phyloP scores from a whole-genome alignment of 2,888 invertebrate species.

The Pseudococcus longispinus region DNA sequence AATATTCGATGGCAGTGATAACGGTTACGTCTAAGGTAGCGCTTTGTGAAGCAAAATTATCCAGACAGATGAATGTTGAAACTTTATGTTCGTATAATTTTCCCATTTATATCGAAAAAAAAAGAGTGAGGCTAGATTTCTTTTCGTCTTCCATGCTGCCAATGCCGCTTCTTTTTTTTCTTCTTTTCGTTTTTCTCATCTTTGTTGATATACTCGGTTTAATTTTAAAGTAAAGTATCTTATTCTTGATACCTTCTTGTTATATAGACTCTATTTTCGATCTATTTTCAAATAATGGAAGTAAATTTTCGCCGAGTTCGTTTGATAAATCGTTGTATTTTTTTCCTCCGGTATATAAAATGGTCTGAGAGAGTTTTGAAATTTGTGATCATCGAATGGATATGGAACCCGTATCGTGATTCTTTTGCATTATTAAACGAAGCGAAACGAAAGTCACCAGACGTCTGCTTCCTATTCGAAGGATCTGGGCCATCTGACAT shows the following conservation, averaged over 20 bases:
- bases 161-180: neutral
- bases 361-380: neutral
- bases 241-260: constrained; percentile 1
- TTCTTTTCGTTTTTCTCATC: constrained; percentile 17
- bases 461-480: too few relatives aligned
- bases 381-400: too few relatives aligned
- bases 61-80: constrained; percentile 41
- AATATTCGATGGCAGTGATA: constrained; percentile 45
- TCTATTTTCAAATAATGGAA: constrained; percentile 8
- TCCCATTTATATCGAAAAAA: constrained; percentile 44
- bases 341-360: neutral
- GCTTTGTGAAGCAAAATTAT: constrained; percentile 9
- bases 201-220: constrained; percentile 29
- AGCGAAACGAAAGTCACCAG: too few relatives aligned
- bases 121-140: neutral
- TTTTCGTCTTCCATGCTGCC: neutral
- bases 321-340: neutral
- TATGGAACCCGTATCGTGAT: too few relatives aligned
- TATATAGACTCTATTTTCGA: constrained; percentile 26
- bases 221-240: constrained; percentile 36
- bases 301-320: neutral
- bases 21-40: constrained; percentile 24
- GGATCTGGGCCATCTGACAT: too few relatives aligned
- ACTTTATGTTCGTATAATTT: constrained; percentile 46
- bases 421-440: too few relatives aligned